These are phyloP conservation scores for Atherinomorus stipes DNA, from an alignment of 2,113 vertebrate genomes.

Conservation along the genomic window DNA sequence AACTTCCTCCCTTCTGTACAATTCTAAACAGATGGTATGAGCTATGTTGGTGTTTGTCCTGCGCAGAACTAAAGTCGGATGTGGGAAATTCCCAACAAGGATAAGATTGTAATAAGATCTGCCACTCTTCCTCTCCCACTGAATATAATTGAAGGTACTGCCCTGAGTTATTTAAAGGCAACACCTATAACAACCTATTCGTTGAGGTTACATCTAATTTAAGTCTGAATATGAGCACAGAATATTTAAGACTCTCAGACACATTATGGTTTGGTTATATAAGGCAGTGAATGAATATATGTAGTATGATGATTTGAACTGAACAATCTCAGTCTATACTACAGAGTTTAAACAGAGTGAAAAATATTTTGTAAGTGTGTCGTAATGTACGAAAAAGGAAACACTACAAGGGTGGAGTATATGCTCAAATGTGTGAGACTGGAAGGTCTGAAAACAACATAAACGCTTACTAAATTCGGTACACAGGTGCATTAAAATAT, in stretches of 20 bases:
- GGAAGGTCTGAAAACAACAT: background rate
- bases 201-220: background rate
- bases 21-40: slow-evolving; percentile 1
- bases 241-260: background rate
- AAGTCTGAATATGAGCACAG: background rate
- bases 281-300: background rate
- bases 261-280: background rate
- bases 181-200: background rate
- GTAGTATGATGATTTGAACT: slow-evolving; percentile 5
- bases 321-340: slow-evolving; percentile 16
- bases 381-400: background rate
- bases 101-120: slow-evolving; percentile 47
- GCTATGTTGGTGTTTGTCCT: slow-evolving; percentile 28
- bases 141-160: background rate
- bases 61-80: slow-evolving; percentile 33
- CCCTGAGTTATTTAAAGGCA: background rate
- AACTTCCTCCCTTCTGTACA: background rate
- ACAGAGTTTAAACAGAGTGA: slow-evolving; percentile 17
- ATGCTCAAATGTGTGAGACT: background rate
- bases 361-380: background rate
- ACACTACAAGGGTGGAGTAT: background rate
- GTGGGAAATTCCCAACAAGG: slow-evolving; percentile 54
- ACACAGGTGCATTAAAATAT: background rate
- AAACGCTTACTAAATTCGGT: background rate
- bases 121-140: slow-evolving; percentile 3